Base-by-base conservation (phyloP, 2,888 invertebrate genomes). In the Flabesymbios commensalis region DNA sequence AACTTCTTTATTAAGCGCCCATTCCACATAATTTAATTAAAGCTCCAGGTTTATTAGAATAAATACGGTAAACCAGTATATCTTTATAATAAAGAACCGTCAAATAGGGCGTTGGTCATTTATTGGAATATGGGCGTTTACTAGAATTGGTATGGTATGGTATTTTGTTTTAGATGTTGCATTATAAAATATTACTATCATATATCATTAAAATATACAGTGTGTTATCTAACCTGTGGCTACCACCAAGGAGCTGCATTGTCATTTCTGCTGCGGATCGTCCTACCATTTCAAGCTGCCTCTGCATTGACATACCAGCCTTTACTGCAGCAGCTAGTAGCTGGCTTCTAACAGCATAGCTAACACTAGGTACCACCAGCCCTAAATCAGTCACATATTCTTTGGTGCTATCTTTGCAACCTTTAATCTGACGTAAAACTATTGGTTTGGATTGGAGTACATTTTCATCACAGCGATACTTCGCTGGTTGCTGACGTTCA, bases 391-490 rank as follows among this genome's bases (percentile, higher is more conserved):
- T 69, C 7, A 47, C 62, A 59, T 57, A 65, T 32, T 61, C 61
- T 10, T 58, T 73, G 85, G 85, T 85, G 70, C 89, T 90, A 80
- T 88, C 88, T 69, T 83, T 83, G 71, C 87, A 85, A 72, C 86
- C 84, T n/a, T 90, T 90, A 69, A 93, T 90, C 80, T 90, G 89
- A 54, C 89, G 86, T 72, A 87, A 86, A 26, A 87, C 86, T 4
- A 87, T 85, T 2, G 90, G 88, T 63, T 86, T 84, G 19, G 88
- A 85, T 54, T 86, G 87, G 64, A 94, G 86, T 60, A 94, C 88
- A 84, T 92, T 93, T 84, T 94, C 91, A 85, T 94, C 92, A 83
- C 91, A 92, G 4, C 92, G 87, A 81, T 88, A 91, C 78, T 88
- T 88, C 43, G 78, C 39, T 32, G 58, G 53, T 4, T 48, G 39